Evolutionary conservation across 2,113 vertebrate genomes (phyloP).

Genomic region (Sceloporus undulatus): DNA sequence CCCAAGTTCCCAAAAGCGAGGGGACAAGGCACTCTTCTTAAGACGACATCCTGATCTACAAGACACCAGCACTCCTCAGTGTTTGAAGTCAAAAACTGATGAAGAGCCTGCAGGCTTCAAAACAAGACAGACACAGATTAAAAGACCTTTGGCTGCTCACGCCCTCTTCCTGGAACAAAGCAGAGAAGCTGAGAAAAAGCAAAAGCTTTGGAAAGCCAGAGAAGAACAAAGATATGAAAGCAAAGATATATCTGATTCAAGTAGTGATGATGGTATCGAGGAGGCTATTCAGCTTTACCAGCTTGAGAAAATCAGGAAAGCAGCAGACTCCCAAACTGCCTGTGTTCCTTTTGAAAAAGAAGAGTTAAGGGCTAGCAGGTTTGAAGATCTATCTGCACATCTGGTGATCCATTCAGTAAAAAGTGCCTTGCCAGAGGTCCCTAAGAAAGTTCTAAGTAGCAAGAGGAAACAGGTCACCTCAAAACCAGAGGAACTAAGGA

Average conservation of each 20-base stretch:
- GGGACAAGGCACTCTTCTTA: slow-evolving; percentile 62
- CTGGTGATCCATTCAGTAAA: slow-evolving; percentile 55
- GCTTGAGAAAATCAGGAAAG: slow-evolving; percentile 85
- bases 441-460: slow-evolving; percentile 61
- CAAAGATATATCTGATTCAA: slow-evolving; percentile 77
- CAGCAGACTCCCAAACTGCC: slow-evolving; percentile 43
- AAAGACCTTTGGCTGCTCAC: slow-evolving; percentile 37
- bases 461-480: slow-evolving; percentile 72
- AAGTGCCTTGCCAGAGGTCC: slow-evolving; percentile 73
- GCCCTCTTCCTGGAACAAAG: slow-evolving; percentile 37
- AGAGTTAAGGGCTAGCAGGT: slow-evolving; percentile 53
- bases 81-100: slow-evolving; percentile 43
- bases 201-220: background rate
- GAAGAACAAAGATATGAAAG: accelerated
- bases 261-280: slow-evolving; percentile 93
- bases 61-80: background rate
- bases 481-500: slow-evolving; percentile 56
- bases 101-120: background rate
- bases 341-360: slow-evolving; percentile 62
- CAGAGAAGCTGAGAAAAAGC: background rate
- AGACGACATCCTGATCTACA: slow-evolving; percentile 61
- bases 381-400: slow-evolving; percentile 34
- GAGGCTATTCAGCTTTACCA: slow-evolving; percentile 94
- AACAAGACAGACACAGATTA: background rate
- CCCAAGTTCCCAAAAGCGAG: slow-evolving; percentile 64